Conservation (phyloP, 1,140 invertebrate species). For the Hyles vespertilio region DNA sequence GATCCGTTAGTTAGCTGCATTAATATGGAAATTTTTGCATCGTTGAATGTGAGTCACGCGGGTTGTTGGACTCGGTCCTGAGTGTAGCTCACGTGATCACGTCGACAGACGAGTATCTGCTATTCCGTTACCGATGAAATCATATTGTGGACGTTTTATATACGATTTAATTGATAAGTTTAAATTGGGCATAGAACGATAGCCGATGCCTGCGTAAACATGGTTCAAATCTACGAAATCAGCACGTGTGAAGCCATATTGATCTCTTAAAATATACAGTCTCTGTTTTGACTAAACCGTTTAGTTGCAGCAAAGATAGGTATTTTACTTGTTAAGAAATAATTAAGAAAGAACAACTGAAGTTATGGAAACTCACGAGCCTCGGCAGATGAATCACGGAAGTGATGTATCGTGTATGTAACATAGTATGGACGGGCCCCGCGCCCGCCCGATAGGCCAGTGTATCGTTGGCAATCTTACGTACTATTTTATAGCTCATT, state of each 20-base stretch:
- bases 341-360: conserved; percentile 49
- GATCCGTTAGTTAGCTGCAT: conserved; percentile 7
- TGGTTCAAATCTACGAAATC: conserved; percentile 34
- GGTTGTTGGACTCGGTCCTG: too few relatives aligned
- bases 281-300: conserved; percentile 25
- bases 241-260: conserved; percentile 62
- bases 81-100: conserved; percentile 8
- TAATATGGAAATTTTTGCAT: conserved; percentile 8
- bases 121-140: conserved; percentile 35
- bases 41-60: background rate
- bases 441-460: conserved; percentile 54
- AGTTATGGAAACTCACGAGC: conserved; percentile 44
- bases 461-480: conserved; percentile 69
- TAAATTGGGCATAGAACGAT: conserved; percentile 43
- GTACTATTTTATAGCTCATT: conserved; percentile 67
- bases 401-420: conserved; percentile 35
- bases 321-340: conserved; percentile 57
- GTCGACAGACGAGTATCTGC: conserved; percentile 36
- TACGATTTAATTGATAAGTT: conserved; percentile 45
- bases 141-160: conserved; percentile 35
- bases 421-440: conserved; percentile 26
- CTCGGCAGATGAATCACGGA: conserved; percentile 38
- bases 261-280: conserved; percentile 59
- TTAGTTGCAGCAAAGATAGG: conserved; percentile 33
- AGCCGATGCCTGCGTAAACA: conserved; percentile 22